A percentile compares a stretch with the other conserved stretches of the same genome.
phyloP scores from a whole-genome alignment of 2,888 invertebrate genomes.

The Drosophila cognata region DNA sequence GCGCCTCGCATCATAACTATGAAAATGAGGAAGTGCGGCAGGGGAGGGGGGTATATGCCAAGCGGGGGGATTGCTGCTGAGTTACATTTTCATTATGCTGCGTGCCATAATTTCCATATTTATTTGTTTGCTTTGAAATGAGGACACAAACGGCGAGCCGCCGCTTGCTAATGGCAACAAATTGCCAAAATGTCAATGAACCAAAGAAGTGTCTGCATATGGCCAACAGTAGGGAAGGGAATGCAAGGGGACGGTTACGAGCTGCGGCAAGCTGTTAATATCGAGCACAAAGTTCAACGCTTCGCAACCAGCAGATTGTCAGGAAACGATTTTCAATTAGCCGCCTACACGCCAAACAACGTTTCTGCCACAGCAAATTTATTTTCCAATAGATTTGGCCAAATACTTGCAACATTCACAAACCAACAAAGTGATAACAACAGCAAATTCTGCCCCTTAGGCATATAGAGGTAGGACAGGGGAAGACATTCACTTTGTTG shows the following conservation, averaged over 20 bases:
- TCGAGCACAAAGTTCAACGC: conserved; percentile 74
- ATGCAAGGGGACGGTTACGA: not conserved
- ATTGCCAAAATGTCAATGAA: conserved; percentile 76
- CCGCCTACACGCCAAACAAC: conserved; percentile 40
- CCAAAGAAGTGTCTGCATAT: conserved; percentile 71
- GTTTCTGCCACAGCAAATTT: conserved; percentile 44
- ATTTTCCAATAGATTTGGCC: conserved; percentile 48
- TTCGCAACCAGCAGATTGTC: conserved; percentile 43
- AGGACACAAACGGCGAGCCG: conserved; percentile 62
- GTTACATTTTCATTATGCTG: conserved; percentile 71
- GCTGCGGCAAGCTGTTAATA: conserved; percentile 37
- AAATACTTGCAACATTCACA: conserved; percentile 37
- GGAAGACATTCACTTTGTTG: conserved; percentile 37
- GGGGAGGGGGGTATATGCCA: not conserved
- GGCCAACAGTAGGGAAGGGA: conserved; percentile 9
- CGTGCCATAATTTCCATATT: conserved; percentile 63
- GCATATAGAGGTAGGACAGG: not conserved
- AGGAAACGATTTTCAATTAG: conserved; percentile 68
- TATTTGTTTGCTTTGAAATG: conserved; percentile 70
- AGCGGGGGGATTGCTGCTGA: conserved; percentile 27
- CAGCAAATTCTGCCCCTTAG: conserved; percentile 11
- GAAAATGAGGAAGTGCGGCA: not conserved
- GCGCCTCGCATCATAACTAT: conserved; percentile 28
- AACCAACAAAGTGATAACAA: conserved; percentile 38
- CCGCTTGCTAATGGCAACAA: conserved; percentile 68